A percentile compares a stretch with the other conserved stretches of the same genome.
Conservation (phyloP, 2,888 invertebrate genomes). For the Nomada ferruginata region DNA sequence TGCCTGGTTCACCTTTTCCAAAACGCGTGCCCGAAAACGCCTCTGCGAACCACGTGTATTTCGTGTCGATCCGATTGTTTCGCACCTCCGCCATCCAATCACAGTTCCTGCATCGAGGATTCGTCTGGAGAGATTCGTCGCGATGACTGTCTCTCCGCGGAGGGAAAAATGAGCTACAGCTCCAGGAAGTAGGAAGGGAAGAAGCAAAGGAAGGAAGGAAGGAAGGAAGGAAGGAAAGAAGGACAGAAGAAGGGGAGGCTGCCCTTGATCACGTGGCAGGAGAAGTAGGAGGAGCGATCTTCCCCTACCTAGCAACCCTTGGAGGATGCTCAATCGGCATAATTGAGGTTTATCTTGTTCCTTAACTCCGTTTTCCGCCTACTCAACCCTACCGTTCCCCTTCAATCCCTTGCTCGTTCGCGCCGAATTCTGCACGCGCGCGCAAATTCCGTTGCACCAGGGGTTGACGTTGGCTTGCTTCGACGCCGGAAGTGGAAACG, state of each 20-base stretch:
- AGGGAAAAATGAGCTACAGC: background rate
- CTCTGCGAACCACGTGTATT: constrained; percentile 59
- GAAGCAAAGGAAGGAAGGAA: constrained; percentile 13
- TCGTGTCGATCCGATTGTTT: constrained; percentile 51
- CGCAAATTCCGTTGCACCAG: constrained; percentile 35
- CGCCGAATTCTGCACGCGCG: constrained; percentile 57
- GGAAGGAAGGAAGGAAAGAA: constrained; percentile 24
- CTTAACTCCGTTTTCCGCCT: constrained; percentile 72
- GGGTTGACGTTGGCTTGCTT: constrained; percentile 48
- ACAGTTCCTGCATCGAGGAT: background rate
- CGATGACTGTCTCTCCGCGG: background rate
- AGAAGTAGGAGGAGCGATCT: constrained; percentile 81
- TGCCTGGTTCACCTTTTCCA: constrained; percentile 19
- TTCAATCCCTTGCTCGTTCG: constrained; percentile 37
- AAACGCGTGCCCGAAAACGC: constrained; percentile 54
- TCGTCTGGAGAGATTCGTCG: no score
- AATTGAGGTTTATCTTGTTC: constrained; percentile 80
- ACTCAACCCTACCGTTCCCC: constrained; percentile 62
- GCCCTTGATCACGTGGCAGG: constrained; percentile 78
- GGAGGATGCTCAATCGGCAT: constrained; percentile 78
- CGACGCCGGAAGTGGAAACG: constrained; percentile 2
- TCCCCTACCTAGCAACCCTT: constrained; percentile 76
- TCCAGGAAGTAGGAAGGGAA: background rate
- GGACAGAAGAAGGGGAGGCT: constrained; percentile 64
- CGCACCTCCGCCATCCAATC: constrained; percentile 20